phyloP scores from a whole-genome alignment of 1,140 invertebrate species.

The Chrysoperla carnea region DNA sequence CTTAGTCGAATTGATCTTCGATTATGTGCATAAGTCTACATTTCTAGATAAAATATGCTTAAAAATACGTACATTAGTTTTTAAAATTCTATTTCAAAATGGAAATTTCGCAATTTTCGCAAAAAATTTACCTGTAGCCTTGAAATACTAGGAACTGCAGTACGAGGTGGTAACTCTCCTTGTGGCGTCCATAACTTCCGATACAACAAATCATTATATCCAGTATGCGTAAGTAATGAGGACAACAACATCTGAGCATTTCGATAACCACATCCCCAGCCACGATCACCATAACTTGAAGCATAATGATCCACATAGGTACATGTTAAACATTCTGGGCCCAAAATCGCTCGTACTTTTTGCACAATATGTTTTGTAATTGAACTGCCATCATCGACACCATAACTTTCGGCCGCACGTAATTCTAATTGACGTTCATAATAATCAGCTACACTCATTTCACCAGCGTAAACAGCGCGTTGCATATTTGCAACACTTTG shows the following conservation, averaged over 20 bases:
- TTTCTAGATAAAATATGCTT: too few relatives aligned
- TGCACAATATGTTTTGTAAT: conserved; percentile 32
- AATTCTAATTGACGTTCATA: conserved; percentile 65
- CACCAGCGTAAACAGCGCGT: conserved; percentile 64
- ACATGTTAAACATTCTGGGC: conserved; percentile 33
- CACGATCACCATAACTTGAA: conserved; percentile 70
- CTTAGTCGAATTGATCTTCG: too few relatives aligned
- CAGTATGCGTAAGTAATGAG: conserved; percentile 52
- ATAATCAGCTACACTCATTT: conserved; percentile 70
- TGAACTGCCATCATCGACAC: conserved; percentile 67
- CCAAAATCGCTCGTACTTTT: not conserved
- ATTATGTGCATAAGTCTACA: too few relatives aligned
- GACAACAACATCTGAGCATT: conserved; percentile 85
- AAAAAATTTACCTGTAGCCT: conserved; percentile 36
- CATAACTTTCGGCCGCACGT: conserved; percentile 51
- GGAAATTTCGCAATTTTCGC: too few relatives aligned
- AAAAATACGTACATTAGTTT: too few relatives aligned
- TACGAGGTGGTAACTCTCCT: conserved; percentile 28
- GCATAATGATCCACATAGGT: conserved; percentile 71
- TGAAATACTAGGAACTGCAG: conserved; percentile 66
- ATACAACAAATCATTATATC: conserved; percentile 52
- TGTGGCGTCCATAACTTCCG: conserved; percentile 25
- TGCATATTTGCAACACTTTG: conserved; percentile 71
- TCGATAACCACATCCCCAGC: conserved; percentile 82
- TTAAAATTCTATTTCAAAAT: too few relatives aligned